phyloP scores from a whole-genome alignment of 2,113 vertebrate genomes.

The Semnopithecus entellus region DNA sequence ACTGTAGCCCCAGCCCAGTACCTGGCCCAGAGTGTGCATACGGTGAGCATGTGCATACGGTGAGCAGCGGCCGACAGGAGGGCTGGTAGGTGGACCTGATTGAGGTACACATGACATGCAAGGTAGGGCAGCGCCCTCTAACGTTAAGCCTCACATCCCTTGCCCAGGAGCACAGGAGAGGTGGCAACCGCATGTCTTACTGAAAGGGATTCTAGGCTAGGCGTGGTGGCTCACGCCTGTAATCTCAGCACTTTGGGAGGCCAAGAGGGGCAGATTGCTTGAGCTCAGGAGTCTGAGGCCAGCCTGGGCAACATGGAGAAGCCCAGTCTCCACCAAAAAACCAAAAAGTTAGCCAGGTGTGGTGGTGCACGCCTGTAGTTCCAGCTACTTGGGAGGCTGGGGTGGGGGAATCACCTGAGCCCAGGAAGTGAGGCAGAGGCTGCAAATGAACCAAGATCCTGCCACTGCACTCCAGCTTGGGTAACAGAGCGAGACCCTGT shows the following conservation, averaged over 20 bases:
- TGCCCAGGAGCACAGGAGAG: not conserved
- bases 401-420: not conserved
- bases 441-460: too few species aligned
- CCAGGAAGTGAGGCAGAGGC: not conserved
- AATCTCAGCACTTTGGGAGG: not conserved
- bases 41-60: fast-evolving
- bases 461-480: not conserved
- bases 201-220: not conserved
- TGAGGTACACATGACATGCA: fast-evolving
- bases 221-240: not conserved
- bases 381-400: not conserved
- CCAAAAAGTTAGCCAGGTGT: not conserved
- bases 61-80: not conserved
- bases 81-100: fast-evolving
- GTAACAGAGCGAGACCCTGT: not conserved
- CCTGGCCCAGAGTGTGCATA: not conserved
- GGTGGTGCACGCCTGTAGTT: not conserved
- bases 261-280: not conserved
- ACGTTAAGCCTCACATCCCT: not conserved
- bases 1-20: not conserved
- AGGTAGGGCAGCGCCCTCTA: not conserved
- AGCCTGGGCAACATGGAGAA: too few species aligned
- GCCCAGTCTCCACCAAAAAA: not conserved
- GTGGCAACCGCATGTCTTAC: not conserved
- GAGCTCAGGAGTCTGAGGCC: not conserved